Conservation (phyloP, 2,797 vertebrate species). For the Falco rusticolus region DNA sequence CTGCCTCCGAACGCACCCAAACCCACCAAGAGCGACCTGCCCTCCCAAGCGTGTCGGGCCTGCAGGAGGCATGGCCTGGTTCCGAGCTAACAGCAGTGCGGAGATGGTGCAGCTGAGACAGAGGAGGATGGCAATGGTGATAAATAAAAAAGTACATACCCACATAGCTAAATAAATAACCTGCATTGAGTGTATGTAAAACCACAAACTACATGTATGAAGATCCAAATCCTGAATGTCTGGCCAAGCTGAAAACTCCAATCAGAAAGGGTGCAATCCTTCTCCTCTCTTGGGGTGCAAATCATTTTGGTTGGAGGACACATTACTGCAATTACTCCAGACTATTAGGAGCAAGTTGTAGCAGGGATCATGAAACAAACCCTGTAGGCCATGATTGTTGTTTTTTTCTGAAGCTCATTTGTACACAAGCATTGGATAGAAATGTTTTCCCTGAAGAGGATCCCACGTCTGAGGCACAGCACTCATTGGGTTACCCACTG, state of each 20-base stretch:
- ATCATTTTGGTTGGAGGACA: accelerated
- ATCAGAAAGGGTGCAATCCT: background rate
- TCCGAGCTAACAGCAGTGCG: accelerated
- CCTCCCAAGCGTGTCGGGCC: accelerated
- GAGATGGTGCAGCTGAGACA: accelerated
- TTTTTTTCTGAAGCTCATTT: background rate
- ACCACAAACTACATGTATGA: accelerated
- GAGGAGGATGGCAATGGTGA: background rate
- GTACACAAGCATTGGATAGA: accelerated
- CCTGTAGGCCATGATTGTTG: accelerated
- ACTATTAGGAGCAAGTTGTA: accelerated
- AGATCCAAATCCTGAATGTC: background rate
- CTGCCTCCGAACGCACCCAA: accelerated
- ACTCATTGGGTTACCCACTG: accelerated
- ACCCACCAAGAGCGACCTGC: accelerated
- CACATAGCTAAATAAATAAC: accelerated
- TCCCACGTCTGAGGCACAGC: accelerated
- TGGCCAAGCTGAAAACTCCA: accelerated
- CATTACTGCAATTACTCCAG: background rate
- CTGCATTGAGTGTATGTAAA: accelerated
- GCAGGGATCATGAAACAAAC: background rate
- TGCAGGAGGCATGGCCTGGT: too few relatives aligned
- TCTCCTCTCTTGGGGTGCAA: background rate
- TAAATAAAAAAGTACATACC: background rate
- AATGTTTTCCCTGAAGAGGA: background rate